Conservation (phyloP, 1,140 invertebrate species). For the Artemia franciscana region DNA sequence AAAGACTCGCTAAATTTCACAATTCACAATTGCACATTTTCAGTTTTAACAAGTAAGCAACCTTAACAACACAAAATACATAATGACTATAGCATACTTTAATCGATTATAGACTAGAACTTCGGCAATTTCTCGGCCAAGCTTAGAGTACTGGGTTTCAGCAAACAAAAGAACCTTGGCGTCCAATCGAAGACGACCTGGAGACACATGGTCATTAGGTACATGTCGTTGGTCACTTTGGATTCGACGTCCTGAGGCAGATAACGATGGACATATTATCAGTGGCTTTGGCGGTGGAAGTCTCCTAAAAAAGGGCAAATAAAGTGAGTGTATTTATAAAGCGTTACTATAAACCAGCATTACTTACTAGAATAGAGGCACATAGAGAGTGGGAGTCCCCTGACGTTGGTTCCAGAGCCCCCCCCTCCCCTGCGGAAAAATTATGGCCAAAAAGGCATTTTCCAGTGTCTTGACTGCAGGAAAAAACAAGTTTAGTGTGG, state of each 20-base stretch:
- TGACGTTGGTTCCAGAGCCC: too few relatives aligned
- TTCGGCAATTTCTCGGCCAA: constrained; percentile 77
- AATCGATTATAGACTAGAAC: constrained; percentile 76
- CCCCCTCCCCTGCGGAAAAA: too few relatives aligned
- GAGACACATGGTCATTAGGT: constrained; percentile 49
- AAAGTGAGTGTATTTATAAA: too few relatives aligned
- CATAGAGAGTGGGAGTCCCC: too few relatives aligned
- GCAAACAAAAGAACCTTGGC: constrained; percentile 80
- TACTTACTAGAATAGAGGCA: too few relatives aligned
- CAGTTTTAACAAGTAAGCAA: too few relatives aligned
- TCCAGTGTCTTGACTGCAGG: too few relatives aligned
- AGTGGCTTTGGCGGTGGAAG: neutral
- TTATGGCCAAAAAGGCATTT: too few relatives aligned
- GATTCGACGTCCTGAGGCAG: constrained; percentile 25
- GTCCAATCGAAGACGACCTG: constrained; percentile 56
- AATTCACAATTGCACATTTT: too few relatives aligned
- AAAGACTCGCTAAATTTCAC: too few relatives aligned
- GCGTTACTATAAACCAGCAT: too few relatives aligned
- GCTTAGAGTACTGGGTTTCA: constrained; percentile 73
- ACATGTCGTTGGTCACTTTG: constrained; percentile 26
- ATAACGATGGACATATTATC: neutral
- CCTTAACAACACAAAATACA: constrained; percentile 3
- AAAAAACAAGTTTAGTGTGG: too few relatives aligned
- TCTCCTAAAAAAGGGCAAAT: neutral
- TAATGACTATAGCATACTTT: constrained; percentile 60